phyloP scores from a whole-genome alignment of 1,140 invertebrate genomes.

The Drosophila rufa region DNA sequence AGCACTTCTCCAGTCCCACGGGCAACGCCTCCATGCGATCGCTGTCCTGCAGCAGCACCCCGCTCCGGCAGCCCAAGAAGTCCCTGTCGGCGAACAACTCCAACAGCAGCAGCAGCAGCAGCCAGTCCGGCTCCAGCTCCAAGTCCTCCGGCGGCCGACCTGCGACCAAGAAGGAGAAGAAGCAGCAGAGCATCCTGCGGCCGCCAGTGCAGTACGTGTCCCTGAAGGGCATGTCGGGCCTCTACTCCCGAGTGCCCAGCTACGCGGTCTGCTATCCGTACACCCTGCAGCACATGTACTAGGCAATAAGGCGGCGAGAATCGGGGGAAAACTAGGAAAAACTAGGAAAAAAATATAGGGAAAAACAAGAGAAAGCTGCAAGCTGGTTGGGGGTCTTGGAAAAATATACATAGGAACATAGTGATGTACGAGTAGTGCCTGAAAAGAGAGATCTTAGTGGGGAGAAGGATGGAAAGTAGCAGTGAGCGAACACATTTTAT shows the following conservation, averaged over 20 bases:
- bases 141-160: slow-evolving; percentile 26
- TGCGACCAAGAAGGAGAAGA: slow-evolving; percentile 72
- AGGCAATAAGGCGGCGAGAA: background rate
- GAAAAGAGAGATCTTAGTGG: slow-evolving; percentile 31
- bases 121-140: slow-evolving; percentile 33
- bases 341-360: slow-evolving; percentile 1
- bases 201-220: slow-evolving; percentile 81
- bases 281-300: slow-evolving; percentile 75
- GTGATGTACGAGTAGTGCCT: slow-evolving; percentile 77
- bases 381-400: slow-evolving; percentile 46
- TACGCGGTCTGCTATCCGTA: slow-evolving; percentile 81
- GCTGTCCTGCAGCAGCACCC: slow-evolving; percentile 87
- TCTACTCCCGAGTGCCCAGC: slow-evolving; percentile 79
- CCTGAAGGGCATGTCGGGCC: slow-evolving; percentile 84
- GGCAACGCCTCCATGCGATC: slow-evolving; percentile 86
- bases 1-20: slow-evolving; percentile 86
- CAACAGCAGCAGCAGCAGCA: slow-evolving; percentile 53
- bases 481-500: slow-evolving; percentile 68
- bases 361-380: slow-evolving; percentile 16
- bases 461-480: slow-evolving; percentile 11
- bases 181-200: slow-evolving; percentile 84
- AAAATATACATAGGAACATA: slow-evolving; percentile 34
- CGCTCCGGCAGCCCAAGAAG: slow-evolving; percentile 77
- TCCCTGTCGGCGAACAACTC: slow-evolving; percentile 54
- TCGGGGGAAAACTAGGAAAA: background rate